Conservation (phyloP, 2,797 vertebrate genomes). For the Arnoldichthys spilopterus region DNA sequence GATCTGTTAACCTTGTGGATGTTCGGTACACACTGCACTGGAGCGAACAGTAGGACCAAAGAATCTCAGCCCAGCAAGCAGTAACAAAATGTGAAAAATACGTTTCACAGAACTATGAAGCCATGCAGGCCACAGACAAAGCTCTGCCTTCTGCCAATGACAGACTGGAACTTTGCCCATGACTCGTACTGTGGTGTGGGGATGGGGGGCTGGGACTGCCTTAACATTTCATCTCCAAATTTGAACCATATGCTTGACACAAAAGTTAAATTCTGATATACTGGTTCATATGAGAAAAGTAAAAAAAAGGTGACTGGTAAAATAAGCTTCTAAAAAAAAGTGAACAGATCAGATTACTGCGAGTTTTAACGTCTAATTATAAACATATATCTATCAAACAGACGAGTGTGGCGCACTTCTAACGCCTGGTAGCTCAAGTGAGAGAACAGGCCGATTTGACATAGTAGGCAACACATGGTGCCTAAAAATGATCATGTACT, state of each 20-base stretch:
- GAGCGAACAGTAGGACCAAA: background rate
- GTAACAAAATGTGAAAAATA: constrained; percentile 25
- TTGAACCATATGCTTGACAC: constrained; percentile 54
- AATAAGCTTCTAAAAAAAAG: constrained; percentile 9
- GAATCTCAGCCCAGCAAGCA: background rate
- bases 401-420: background rate
- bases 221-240: constrained; percentile 52
- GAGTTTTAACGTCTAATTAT: background rate
- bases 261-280: constrained; percentile 37
- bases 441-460: background rate
- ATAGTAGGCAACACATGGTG: constrained; percentile 34
- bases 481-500: constrained; percentile 39
- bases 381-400: background rate
- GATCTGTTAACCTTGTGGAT: constrained; percentile 6
- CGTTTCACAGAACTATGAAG: constrained; percentile 38
- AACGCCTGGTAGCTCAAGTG: background rate
- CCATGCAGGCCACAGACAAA: constrained; percentile 41
- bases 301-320: constrained; percentile 19
- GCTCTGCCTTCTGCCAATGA: constrained; percentile 45
- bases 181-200: constrained; percentile 21
- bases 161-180: constrained; percentile 38
- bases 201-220: constrained; percentile 18
- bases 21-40: background rate
- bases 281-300: constrained; percentile 16
- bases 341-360: background rate